Evolutionary conservation across 2,888 invertebrate species (phyloP), one percentile per base, ranked within the genome.

Genomic region (Xiphydria camelus): DNA sequence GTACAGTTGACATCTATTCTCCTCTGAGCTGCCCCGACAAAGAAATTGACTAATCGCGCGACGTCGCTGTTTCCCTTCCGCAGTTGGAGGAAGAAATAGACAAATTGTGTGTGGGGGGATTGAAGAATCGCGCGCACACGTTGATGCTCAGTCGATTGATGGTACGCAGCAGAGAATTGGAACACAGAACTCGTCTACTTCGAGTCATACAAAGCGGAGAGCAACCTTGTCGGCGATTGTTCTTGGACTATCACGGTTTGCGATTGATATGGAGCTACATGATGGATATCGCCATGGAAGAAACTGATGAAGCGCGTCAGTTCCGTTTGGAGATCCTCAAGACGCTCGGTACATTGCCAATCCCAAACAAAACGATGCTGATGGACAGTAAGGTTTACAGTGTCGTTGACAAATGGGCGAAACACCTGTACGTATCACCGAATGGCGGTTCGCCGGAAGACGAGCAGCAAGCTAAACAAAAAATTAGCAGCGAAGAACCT

Each of bases 201-300:
- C 81, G 87, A 9, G 80, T 96, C 25, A 79, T 97, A 47, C 83
- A 89, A 45, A 84, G 83, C 48, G 90, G 90, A 0, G 91, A 91
- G 70, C 78, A 89, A 61, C 88, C 92, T 0, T 93, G 92, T 68
- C 82, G 90, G 6, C 79, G 93, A 10, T 80, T 96, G 50, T 96
- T 97, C 78, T 82, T 94, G 42, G 93, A 93, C 78, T 96, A 96
- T 77, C 93, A 96, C 66, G 97, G 97, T 0, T 79, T 97, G 42
- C 80, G 91, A 4, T 78, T 98, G 41, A 80, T 98, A 45, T 93
- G 94, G 79, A 92, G 91, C 19, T 97, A 97, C 88, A 94, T 96
- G 84, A 84, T 85, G 45, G 91, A 92, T 65, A 82, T 85, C 1
- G 80, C 83, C 14, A 65, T 76, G 0, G 75, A 78, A 41, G 78